These are phyloP conservation scores for Macrophya alboannulata DNA, from an alignment of 2,888 invertebrate genomes.

Conservation along the genomic window DNA sequence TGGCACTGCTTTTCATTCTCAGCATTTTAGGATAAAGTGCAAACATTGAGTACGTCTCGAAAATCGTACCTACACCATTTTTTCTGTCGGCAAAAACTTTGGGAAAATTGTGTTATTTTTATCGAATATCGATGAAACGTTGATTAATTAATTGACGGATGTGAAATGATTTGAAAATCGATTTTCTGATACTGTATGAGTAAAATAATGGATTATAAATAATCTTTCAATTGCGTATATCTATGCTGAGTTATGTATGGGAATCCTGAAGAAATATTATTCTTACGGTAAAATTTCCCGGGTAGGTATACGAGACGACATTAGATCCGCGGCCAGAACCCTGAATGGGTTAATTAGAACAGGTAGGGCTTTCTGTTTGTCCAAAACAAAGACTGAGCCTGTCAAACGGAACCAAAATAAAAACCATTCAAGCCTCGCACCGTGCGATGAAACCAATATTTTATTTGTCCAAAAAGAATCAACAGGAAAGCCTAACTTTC, in stretches of 20 bases:
- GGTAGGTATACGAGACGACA: constrained; percentile 66
- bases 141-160: not conserved
- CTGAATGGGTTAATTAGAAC: constrained; percentile 79
- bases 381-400: constrained; percentile 74
- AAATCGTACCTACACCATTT: not conserved
- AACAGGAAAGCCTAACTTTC: constrained; percentile 50
- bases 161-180: not conserved
- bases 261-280: constrained; percentile 23
- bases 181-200: not conserved
- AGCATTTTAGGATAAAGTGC: not conserved
- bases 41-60: not conserved
- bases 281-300: constrained; percentile 37
- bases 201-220: not conserved
- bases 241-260: not conserved
- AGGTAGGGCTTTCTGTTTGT: constrained; percentile 75
- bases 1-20: constrained; percentile 3
- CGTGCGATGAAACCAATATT: constrained; percentile 67
- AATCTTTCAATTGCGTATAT: not conserved
- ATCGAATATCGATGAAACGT: not conserved
- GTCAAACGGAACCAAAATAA: constrained; percentile 78
- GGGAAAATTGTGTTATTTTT: not conserved
- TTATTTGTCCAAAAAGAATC: constrained; percentile 60
- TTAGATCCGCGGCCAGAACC: constrained; percentile 75
- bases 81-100: not conserved
- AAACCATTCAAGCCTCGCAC: constrained; percentile 70